Evolutionary conservation across 2,797 vertebrate species (phyloP).

Genomic region (Alectoris magna): DNA sequence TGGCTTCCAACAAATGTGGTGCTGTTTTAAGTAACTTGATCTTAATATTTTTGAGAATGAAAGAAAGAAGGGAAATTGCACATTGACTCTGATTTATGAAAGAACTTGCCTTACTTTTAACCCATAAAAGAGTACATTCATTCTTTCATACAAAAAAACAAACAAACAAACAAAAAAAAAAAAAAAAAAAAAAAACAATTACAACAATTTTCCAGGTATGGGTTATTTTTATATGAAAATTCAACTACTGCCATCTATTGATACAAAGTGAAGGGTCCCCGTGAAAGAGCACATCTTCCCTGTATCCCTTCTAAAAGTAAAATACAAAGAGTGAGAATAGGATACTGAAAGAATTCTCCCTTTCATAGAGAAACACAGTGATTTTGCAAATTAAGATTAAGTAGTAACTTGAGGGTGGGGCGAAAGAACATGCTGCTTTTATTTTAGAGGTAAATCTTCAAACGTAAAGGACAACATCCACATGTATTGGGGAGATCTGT

Average conservation of each 20-base stretch:
- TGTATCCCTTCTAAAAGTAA: not conserved
- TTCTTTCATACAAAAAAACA: not conserved
- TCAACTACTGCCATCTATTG: constrained; percentile 68
- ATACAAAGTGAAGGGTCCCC: constrained; percentile 17
- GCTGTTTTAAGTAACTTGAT: not conserved
- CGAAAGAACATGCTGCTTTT: not conserved
- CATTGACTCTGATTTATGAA: not conserved
- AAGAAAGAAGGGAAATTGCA: not conserved
- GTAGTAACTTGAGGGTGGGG: not conserved
- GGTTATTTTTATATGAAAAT: not conserved
- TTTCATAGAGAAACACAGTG: not conserved
- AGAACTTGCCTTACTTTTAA: constrained; percentile 15
- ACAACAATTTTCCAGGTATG: not conserved
- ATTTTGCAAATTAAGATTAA: not conserved
- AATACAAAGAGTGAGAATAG: not conserved
- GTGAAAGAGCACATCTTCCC: not conserved
- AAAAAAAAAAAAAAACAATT: not conserved
- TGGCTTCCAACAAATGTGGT: not conserved
- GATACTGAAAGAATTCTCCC: not conserved
- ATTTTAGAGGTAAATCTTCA: not conserved
- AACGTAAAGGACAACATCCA: not conserved
- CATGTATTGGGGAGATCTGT: not conserved
- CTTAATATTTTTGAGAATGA: not conserved
- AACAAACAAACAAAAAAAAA: not conserved
- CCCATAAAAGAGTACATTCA: not conserved